Conservation (phyloP, 2,888 invertebrate species). For the Caenorhabditis japonica region DNA sequence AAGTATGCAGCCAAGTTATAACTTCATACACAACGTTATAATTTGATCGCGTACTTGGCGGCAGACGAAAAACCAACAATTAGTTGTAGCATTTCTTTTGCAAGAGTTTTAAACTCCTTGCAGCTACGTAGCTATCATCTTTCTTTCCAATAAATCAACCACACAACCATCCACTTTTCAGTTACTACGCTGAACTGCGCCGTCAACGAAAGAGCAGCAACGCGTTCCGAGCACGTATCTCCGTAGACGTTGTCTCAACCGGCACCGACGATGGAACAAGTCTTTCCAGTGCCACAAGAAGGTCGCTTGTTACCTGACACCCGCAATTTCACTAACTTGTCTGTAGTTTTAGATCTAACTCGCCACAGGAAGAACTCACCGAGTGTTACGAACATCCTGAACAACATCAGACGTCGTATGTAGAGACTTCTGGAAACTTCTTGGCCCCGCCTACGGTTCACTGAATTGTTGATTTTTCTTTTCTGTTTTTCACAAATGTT, state of each 20-base stretch:
- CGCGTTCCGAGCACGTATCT: conserved; percentile 57
- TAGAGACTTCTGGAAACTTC: conserved; percentile 51
- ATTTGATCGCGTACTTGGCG: no score
- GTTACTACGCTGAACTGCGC: conserved; percentile 67
- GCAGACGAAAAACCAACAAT: no score
- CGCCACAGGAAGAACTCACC: conserved; percentile 47
- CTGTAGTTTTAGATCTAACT: conserved; percentile 44
- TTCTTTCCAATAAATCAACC: no score
- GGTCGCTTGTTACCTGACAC: conserved; percentile 26
- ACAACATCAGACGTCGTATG: conserved; percentile 10
- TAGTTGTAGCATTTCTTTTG: no score
- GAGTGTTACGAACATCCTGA: conserved; percentile 30
- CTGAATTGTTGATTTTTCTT: conserved; percentile 18
- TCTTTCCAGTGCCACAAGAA: conserved; percentile 42
- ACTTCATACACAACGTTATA: no score
- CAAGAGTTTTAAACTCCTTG: no score
- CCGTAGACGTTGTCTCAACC: conserved; percentile 60
- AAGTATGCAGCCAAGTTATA: no score
- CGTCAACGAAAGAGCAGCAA: conserved; percentile 65
- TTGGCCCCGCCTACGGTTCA: conserved; percentile 60
- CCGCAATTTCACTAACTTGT: conserved; percentile 22
- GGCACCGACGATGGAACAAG: conserved; percentile 54
- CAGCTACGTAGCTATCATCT: no score
- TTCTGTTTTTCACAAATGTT: not conserved
- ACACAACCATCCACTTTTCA: conserved; percentile 18